Evolutionary conservation across 1,140 invertebrate genomes (phyloP), one percentile per base, ranked within the genome.

Genomic region (Olivierus martensii): DNA sequence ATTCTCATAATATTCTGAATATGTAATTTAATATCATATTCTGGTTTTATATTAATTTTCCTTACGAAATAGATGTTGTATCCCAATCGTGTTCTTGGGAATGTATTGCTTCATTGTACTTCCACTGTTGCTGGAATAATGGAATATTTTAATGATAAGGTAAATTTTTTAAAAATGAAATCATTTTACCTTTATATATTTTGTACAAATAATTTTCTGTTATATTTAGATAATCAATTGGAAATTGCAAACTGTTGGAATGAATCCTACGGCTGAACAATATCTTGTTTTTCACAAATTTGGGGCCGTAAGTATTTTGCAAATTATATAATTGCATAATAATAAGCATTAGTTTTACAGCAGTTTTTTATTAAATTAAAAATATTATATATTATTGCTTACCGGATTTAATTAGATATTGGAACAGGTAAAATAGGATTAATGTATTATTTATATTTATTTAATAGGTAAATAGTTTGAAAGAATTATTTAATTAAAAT

Each of bases 131-230:
- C 71, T 46, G 72, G 73, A 28, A 66, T 77, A 45, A 69, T 75
- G 63, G 73, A 76, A 56, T 71, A 72, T 43, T 61, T 75, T 43
- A 73, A 73, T 53, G 74, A 76, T 53, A 73, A 74, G 68, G 73
- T 73, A 49, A 42, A 46, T 53, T 35, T 19, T n/a, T 34, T n/a
- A 14, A 22, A 21, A 35, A 18, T 22, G 12, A 12, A 10, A 46
- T 19, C 11, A 14, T 44, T 9, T 35, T 17, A 17, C 10, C 14
- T 49, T 15, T 41, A 46, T 48, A 11, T 49, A 51, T 47, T 28
- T 28, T n/a, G n/a, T n/a, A n/a, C n/a, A 28, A 28, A 28, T 6
- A 28, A 1, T 28, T 28, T 28, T 28, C 2, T n/a, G n/a, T n/a
- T n/a, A n/a, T n/a, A n/a, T n/a, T n/a, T 41, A 65, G 63, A 45